Evolutionary conservation across 1,140 invertebrate genomes (phyloP).

Genomic region (Trichonephila inaurata): DNA sequence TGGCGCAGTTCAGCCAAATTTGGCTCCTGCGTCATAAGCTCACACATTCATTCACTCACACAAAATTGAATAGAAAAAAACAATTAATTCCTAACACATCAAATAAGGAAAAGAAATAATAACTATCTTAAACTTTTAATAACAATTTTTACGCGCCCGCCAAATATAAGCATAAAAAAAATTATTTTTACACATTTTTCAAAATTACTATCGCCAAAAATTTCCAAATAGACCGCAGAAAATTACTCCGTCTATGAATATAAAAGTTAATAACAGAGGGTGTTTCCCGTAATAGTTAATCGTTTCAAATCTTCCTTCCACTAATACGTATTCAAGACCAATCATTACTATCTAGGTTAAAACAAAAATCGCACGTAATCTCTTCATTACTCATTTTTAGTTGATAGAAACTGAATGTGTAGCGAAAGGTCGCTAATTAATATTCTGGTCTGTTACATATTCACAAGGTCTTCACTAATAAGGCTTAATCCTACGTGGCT

Average conservation of each 20-base stretch:
- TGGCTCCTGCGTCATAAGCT: too few species aligned
- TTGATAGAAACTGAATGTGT: not conserved
- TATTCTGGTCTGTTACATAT: conserved; percentile 28
- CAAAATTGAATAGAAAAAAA: too few species aligned
- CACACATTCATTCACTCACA: too few species aligned
- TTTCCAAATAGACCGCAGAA: not conserved
- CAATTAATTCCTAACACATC: too few species aligned
- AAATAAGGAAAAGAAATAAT: too few species aligned
- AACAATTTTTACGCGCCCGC: too few species aligned
- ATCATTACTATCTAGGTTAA: not conserved
- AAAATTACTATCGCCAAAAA: too few species aligned
- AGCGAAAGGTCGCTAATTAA: not conserved
- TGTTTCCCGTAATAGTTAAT: conserved; percentile 22
- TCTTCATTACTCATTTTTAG: not conserved
- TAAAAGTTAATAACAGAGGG: not conserved
- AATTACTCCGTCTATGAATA: not conserved
- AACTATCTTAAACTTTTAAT: too few species aligned
- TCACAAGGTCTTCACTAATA: not conserved
- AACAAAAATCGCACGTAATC: not conserved
- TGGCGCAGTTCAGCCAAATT: too few species aligned
- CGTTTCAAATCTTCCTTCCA: not conserved
- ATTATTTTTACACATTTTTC: too few species aligned
- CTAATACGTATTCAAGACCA: not conserved
- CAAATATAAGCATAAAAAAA: too few species aligned
- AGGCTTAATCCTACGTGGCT: not conserved